These are phyloP conservation scores for Panonychus citri DNA, from an alignment of 1,140 invertebrate species.

Conservation along the genomic window DNA sequence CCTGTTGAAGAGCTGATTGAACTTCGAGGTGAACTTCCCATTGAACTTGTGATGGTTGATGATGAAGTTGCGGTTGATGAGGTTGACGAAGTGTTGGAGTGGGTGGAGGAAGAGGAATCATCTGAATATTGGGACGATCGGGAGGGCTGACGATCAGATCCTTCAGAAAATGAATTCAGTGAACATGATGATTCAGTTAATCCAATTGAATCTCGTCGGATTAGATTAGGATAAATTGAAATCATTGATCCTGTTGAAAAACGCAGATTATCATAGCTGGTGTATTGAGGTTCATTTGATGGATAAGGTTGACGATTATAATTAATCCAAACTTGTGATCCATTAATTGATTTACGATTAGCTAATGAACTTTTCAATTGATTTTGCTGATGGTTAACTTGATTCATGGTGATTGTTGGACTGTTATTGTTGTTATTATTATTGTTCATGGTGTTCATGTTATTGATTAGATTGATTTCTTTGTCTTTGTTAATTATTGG, in stretches of 20 bases:
- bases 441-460: too few species aligned
- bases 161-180: background rate
- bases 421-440: too few species aligned
- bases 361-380: too few species aligned
- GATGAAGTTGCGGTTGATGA: too few species aligned
- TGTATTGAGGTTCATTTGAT: background rate
- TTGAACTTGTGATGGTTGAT: too few species aligned
- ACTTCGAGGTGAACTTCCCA: too few species aligned
- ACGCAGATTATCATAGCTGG: background rate
- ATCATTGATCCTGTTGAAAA: background rate
- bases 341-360: background rate
- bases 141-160: background rate
- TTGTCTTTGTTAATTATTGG: too few species aligned
- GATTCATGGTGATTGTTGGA: too few species aligned
- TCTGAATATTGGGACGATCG: background rate
- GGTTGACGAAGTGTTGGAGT: too few species aligned
- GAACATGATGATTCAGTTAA: background rate
- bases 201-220: background rate
- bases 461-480: too few species aligned
- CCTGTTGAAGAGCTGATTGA: too few species aligned
- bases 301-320: background rate
- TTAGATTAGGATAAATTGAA: background rate
- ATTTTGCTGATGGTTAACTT: too few species aligned
- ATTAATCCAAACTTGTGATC: background rate
- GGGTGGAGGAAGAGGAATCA: background rate